These are phyloP conservation scores for Sebastes oblongus DNA, from an alignment of 2,797 vertebrate genomes.

Conservation along the genomic window DNA sequence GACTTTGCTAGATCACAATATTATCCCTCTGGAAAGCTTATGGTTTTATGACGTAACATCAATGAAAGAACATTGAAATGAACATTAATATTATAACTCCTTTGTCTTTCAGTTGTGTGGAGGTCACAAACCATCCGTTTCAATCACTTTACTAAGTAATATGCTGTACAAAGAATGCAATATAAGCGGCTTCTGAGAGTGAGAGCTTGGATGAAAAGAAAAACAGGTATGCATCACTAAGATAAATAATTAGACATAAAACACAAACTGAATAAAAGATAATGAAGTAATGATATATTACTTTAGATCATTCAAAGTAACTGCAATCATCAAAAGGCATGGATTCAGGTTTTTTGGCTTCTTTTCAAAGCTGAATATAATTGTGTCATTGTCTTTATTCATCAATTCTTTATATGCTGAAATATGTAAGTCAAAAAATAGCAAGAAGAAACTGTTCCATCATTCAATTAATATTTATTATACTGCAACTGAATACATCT, in stretches of 20 bases:
- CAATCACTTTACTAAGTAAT: conserved; percentile 11
- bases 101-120: background rate
- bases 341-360: background rate
- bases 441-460: background rate
- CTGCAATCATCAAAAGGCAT: background rate
- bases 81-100: background rate
- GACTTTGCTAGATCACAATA: background rate
- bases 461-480: background rate
- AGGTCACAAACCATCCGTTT: conserved; percentile 25
- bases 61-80: background rate
- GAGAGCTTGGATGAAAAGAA: background rate
- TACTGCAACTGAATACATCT: background rate
- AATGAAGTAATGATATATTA: background rate
- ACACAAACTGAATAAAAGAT: background rate
- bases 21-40: background rate
- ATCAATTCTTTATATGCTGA: background rate
- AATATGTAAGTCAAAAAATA: background rate
- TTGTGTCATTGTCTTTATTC: background rate
- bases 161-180: conserved; percentile 5
- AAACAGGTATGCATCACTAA: conserved; percentile 16
- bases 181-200: background rate
- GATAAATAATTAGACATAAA: conserved; percentile 12
- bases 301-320: conserved; percentile 10
- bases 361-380: background rate
- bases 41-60: background rate